A percentile compares a stretch with the other conserved stretches of the same genome.
These are phyloP conservation scores for Typhlichthys subterraneus DNA, from an alignment of 2,797 vertebrate species.

Conservation along the genomic window DNA sequence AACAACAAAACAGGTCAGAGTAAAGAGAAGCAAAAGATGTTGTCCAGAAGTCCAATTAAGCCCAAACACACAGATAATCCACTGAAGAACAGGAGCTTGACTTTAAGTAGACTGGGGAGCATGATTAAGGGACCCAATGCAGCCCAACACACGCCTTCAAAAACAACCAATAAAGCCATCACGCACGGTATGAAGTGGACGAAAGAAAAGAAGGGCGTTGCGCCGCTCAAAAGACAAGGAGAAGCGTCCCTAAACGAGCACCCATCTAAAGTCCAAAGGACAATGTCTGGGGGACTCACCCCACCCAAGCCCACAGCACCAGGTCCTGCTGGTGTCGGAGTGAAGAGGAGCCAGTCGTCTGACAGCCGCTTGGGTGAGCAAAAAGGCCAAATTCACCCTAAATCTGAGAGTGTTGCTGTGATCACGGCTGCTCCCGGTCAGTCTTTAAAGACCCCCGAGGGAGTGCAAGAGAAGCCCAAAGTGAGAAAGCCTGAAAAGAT, in stretches of 20 bases:
- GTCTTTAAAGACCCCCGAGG: slow-evolving; percentile 65
- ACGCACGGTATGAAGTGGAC: slow-evolving; percentile 54
- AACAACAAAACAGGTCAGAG: slow-evolving; percentile 27
- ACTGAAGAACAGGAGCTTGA: slow-evolving; percentile 64
- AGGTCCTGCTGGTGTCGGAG: slow-evolving; percentile 49
- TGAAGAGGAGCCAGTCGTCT: slow-evolving; percentile 69
- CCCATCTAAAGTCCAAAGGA: slow-evolving; percentile 84
- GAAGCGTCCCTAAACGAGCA: slow-evolving; percentile 70
- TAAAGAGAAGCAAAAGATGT: slow-evolving; percentile 50
- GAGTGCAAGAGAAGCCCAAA: slow-evolving; percentile 84
- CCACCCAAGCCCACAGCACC: slow-evolving; percentile 73
- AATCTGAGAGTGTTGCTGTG: slow-evolving; percentile 73
- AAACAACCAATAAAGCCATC: slow-evolving; percentile 66
- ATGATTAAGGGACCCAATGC: slow-evolving; percentile 56
- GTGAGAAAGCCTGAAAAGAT: slow-evolving; percentile 86
- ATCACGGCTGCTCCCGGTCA: slow-evolving; percentile 57
- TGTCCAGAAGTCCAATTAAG: slow-evolving; percentile 60
- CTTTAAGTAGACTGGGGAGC: slow-evolving; percentile 52
- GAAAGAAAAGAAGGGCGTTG: slow-evolving; percentile 66
- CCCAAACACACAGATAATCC: slow-evolving; percentile 56
- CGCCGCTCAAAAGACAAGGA: slow-evolving; percentile 76
- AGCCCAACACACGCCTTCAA: slow-evolving; percentile 55
- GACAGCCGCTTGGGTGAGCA: slow-evolving; percentile 67
- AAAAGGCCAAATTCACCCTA: slow-evolving; percentile 53
- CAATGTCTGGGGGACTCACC: slow-evolving; percentile 58